These are phyloP conservation scores for Drosophila pseudotalamancana DNA, from an alignment of 2,888 invertebrate genomes.

Conservation along the genomic window DNA sequence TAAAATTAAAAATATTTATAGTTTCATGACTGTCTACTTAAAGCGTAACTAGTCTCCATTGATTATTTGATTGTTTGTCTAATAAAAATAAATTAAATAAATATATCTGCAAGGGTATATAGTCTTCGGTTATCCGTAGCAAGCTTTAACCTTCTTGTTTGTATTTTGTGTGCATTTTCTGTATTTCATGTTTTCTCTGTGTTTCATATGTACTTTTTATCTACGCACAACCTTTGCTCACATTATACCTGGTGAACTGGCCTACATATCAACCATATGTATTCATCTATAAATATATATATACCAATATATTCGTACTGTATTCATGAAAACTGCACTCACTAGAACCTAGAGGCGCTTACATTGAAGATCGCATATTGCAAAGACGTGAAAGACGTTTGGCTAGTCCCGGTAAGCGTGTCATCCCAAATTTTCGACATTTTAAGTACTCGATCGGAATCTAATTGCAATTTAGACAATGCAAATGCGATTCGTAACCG, in stretches of 20 bases:
- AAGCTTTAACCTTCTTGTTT: background rate
- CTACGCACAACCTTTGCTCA: constrained; percentile 21
- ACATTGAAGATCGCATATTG: constrained; percentile 83
- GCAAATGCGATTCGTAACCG: constrained; percentile 26
- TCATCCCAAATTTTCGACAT: background rate
- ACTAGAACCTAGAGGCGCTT: constrained; percentile 79
- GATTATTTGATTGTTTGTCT: too few species aligned
- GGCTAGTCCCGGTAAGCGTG: constrained; percentile 83
- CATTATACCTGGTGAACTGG: constrained; percentile 50
- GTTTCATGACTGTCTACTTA: too few species aligned
- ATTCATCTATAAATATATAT: constrained; percentile 40
- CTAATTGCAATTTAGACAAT: constrained; percentile 3
- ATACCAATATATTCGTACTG: constrained; percentile 23
- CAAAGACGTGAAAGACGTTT: constrained; percentile 83
- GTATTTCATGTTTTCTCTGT: constrained; percentile 31
- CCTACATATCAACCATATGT: constrained; percentile 36
- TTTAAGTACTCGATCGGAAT: constrained; percentile 14
- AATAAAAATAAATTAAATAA: too few species aligned
- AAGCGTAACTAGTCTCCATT: too few species aligned
- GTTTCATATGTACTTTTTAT: constrained; percentile 43
- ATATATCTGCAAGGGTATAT: constrained; percentile 3
- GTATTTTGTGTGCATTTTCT: constrained; percentile 8
- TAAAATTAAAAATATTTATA: too few species aligned
- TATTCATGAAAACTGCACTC: constrained; percentile 46
- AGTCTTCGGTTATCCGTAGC: constrained; percentile 14